Base-by-base conservation (phyloP, 2,797 vertebrate species). In the Tolypeutes matacus region DNA sequence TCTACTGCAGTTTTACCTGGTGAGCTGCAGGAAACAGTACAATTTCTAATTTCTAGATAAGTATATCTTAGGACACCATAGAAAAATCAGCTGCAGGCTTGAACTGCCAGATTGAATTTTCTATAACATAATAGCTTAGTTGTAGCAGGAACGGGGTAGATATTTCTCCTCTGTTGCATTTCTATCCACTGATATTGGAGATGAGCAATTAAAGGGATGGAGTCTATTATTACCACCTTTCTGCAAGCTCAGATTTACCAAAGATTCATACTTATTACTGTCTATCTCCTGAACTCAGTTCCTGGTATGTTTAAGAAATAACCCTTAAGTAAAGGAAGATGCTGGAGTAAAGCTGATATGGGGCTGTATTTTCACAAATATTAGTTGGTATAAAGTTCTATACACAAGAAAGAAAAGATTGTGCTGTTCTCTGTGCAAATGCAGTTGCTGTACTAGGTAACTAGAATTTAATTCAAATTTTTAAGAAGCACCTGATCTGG, bases 11-110 rank as follows among this genome's bases (percentile, higher is more conserved):
- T 96, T 82, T 96, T 92, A 97, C 93, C 84, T 96, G 80, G 90
- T 95, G 70, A 46, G 82, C 86, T 92, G 72, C 95, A 93, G 56
- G 49, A 53, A 80, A 93, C 64, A 96, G 94, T 42, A 93, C 62
- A 94, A 97, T 96, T 97, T 92, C 91, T 95, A 97, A 96, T 97
- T 98, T 98, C 96, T 90, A 96, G 93, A 96, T 64, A 97, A 95
- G 81, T 93, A 20, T 31, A 95, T 97, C 86, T 97, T 94, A 93
- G 73, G 20, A 97, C 78, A 97, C 60, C 78, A 96, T 81, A 82
- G 6, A 84, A 73, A 97, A 95, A 96, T 96, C 91, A 95, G 65
- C 70, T 95, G 84, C 90, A 93, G 58, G 77, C 96, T 94, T 93
- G 27, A 36, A 82, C 84, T 97, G 67, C 46, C 91, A 89, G 93